Evolutionary conservation across 2,113 vertebrate species (phyloP).

Genomic region (Opisthocomus hoazin): DNA sequence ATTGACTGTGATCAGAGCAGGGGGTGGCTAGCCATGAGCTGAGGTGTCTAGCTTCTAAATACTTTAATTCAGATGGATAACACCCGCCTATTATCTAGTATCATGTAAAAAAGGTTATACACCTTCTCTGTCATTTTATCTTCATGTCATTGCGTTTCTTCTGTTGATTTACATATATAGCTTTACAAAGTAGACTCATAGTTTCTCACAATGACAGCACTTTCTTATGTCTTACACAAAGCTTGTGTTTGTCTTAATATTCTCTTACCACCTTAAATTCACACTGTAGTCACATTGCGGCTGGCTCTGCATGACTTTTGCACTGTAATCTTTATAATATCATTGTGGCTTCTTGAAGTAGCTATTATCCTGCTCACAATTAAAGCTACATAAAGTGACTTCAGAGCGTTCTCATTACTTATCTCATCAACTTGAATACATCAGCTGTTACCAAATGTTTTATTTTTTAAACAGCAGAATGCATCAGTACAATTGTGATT

Average conservation of each 20-base stretch:
- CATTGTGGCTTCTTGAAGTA: background rate
- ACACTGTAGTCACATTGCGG: background rate
- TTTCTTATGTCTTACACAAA: background rate
- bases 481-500: background rate
- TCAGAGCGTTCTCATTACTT: conserved; percentile 15
- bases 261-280: background rate
- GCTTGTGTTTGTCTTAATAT: background rate
- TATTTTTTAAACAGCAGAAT: background rate
- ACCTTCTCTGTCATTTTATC: background rate
- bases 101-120: background rate
- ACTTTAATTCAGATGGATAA: background rate
- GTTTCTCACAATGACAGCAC: background rate
- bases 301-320: background rate
- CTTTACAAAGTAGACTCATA: background rate
- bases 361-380: conserved; percentile 17
- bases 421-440: background rate
- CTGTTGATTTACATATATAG: background rate
- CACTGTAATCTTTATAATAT: conserved; percentile 17
- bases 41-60: background rate
- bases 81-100: background rate
- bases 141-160: background rate
- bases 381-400: conserved; percentile 33
- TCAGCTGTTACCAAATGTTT: background rate
- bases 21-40: background rate
- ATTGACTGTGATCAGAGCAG: background rate